Base-by-base conservation (phyloP, 2,888 invertebrate species). In the Drosophila paracracens region DNA sequence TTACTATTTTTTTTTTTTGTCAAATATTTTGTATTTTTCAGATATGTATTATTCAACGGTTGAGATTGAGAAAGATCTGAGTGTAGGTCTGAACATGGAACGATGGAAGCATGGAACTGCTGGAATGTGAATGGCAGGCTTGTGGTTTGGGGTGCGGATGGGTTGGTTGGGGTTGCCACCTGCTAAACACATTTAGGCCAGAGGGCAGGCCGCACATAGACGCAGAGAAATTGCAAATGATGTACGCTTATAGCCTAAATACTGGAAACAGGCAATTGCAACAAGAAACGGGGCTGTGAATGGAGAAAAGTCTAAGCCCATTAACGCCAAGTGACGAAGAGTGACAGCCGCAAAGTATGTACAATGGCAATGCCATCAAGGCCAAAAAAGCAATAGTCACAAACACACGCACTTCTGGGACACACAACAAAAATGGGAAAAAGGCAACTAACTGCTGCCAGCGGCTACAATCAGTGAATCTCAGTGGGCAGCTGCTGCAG, bases 211-310 rank as follows among this genome's bases (percentile, higher is more conserved):
- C 80, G 65, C 82, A 84, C 71, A 78, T 76, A 82, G 78, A 70
- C 80, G 76, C 72, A 67, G 73, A 63, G 56, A 83, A 86, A 83
- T 83, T 81, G 80, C 81, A 81, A 89, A 86, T 82, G 80, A 82
- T 81, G 77, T 77, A 74, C 85, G 89, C 68, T 87, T 76, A 74
- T 76, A 76, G 71, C 73, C 59, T 58, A 70, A 81, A 80, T 72
- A 36, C 59, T 31, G 46, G 43, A 29, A 27, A 31, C 13, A n/a
- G 40, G 40, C 21, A 57, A 31, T 21, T 29, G 38, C 21, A 31
- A 43, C 18, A 11, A 13, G 27, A 35, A 56, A 4, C 8, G n/a
- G 31, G 3, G 18, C 27, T 1, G 27, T 21, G 5, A 21, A 18
- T 1, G 2, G 61, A 36, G 11, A 1, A 40, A 58, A 21, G 77